Evolutionary conservation across 2,888 invertebrate genomes (phyloP), one percentile per base, ranked within the genome.

Genomic region (Ectemnius lituratus): DNA sequence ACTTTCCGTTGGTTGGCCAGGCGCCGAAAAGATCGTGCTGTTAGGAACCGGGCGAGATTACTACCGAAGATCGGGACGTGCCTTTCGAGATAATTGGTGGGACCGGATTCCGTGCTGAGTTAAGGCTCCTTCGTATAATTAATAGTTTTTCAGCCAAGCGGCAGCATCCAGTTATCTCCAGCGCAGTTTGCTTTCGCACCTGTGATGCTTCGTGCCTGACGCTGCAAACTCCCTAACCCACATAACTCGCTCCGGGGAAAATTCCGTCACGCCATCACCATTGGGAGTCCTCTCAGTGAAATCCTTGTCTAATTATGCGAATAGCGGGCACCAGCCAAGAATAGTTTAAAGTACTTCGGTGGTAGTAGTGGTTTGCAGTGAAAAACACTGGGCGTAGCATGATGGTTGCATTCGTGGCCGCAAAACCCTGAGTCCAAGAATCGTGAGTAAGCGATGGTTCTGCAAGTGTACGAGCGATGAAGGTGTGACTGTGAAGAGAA

Each of bases 31-130:
- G 60, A 52, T 11, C 37, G 20, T 16, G 11, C 4, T 1, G 16
- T 52, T 46, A 69, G 14, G 56, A 62, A 62, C 37, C 67, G 14
- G 47, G 58, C 28, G 62, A 58, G 13, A n/a, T 18, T 45, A 13
- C 59, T 58, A 23, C 68, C 58, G 57, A 71, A 71, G 75, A 67
- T 57, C 70, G 63, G 70, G 71, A 64, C 67, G 78, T 71, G 62
- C 80, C 82, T 81, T 81, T 82, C 82, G 65, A 76, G 85, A 85
- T 90, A 90, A 90, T 90, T 86, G 88, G 85, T 84, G 77, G 87
- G 86, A 86, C 89, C 83, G 88, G 87, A 89, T 89, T 89, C 88
- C 88, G 69, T 79, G 80, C 82, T 78, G 84, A 62, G 83, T 82
- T 69, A 64, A 75, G 78, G 81, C 82, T 75, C 73, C 75, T 79